These are phyloP conservation scores for Phymastichus coffea DNA, from an alignment of 1,140 invertebrate species.

Conservation along the genomic window DNA sequence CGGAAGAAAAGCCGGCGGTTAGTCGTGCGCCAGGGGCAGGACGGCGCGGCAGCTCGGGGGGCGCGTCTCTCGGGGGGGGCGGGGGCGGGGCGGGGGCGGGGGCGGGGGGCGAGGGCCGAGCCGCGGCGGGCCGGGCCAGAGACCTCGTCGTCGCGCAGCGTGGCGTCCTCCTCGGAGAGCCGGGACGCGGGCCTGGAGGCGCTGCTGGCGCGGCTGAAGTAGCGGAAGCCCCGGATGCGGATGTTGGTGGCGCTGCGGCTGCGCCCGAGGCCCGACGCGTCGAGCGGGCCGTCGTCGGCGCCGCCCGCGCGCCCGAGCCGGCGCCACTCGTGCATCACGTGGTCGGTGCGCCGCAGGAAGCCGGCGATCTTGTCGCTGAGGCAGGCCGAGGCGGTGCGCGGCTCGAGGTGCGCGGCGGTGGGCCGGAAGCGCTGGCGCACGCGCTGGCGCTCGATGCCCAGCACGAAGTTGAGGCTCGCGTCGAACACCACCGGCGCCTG, in stretches of 20 bases:
- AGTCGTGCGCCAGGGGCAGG: too few relatives aligned
- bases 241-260: conserved; percentile 70
- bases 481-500: conserved; percentile 77
- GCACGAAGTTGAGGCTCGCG: conserved; percentile 75
- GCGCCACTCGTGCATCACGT: conserved; percentile 82
- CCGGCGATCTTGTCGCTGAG: conserved; percentile 74
- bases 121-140: background rate
- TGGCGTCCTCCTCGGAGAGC: conserved; percentile 50
- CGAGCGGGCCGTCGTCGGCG: conserved; percentile 38
- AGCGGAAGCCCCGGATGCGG: conserved; percentile 75
- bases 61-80: too few relatives aligned
- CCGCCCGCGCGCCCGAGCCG: conserved; percentile 63
- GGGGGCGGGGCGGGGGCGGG: too few relatives aligned
- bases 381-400: conserved; percentile 72
- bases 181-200: conserved; percentile 47
- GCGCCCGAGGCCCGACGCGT: conserved; percentile 31
- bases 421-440: conserved; percentile 68
- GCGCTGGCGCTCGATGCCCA: conserved; percentile 69
- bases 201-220: conserved; percentile 63
- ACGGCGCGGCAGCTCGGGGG: too few relatives aligned
- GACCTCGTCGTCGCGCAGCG: conserved; percentile 63
- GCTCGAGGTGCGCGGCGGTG: conserved; percentile 71
- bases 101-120: background rate
- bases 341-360: conserved; percentile 79
- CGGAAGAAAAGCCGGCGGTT: background rate